phyloP scores from a whole-genome alignment of 1,140 invertebrate genomes.

The Anoplophora glabripennis region DNA sequence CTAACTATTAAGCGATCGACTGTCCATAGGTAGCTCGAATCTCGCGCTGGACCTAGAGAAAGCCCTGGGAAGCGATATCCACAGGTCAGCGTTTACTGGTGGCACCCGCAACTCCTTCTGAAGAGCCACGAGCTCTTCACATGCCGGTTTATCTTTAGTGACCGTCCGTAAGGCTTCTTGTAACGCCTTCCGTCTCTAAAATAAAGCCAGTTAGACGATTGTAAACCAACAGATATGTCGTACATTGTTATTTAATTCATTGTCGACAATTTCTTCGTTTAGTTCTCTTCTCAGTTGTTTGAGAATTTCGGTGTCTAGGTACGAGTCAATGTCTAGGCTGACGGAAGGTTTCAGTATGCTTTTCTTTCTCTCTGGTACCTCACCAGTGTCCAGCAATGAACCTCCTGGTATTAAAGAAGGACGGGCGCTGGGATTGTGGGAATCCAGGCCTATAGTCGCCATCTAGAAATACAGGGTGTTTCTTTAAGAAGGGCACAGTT shows the following conservation, averaged over 20 bases:
- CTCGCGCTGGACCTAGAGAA: slow-evolving; percentile 63
- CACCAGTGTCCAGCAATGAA: slow-evolving; percentile 25
- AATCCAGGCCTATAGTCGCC: slow-evolving; percentile 53
- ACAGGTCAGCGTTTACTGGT: slow-evolving; percentile 51
- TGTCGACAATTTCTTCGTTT: slow-evolving; percentile 63
- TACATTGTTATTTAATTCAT: slow-evolving; percentile 64
- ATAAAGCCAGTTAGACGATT: slow-evolving; percentile 9
- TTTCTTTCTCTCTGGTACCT: slow-evolving; percentile 30
- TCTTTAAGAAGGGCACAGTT: too few relatives aligned
- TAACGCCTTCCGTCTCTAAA: slow-evolving; percentile 58
- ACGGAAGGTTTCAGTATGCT: slow-evolving; percentile 10
- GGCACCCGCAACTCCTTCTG: slow-evolving; percentile 66
- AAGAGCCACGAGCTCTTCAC: slow-evolving; percentile 88
- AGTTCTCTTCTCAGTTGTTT: slow-evolving; percentile 64
- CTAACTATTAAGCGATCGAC: slow-evolving; percentile 42
- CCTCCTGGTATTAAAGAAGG: slow-evolving; percentile 50
- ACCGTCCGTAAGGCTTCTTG: slow-evolving; percentile 61
- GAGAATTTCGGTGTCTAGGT: slow-evolving; percentile 59
- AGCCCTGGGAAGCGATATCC: slow-evolving; percentile 59
- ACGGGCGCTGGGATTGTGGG: slow-evolving; percentile 56
- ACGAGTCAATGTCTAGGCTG: slow-evolving; percentile 36
- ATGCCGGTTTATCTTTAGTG: slow-evolving; percentile 71
- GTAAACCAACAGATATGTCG: slow-evolving; percentile 3
- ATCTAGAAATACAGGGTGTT: slow-evolving; percentile 47
- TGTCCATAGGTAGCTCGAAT: slow-evolving; percentile 64